These are phyloP conservation scores for Monopterus albus DNA, from an alignment of 2,113 vertebrate species.

Conservation along the genomic window DNA sequence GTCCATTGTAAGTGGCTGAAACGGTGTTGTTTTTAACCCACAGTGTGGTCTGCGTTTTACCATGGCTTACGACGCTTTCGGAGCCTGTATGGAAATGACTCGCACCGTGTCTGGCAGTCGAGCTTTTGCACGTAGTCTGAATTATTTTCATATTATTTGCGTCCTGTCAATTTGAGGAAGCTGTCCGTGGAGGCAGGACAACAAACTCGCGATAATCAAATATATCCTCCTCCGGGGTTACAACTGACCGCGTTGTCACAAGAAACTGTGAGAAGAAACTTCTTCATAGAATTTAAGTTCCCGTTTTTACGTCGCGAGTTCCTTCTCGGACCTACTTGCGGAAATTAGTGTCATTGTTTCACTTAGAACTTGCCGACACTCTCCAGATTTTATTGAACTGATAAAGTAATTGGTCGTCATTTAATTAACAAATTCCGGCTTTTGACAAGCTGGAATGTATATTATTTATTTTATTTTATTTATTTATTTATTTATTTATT, in stretches of 20 bases:
- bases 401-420: too few relatives aligned
- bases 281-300: too few relatives aligned
- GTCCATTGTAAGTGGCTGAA: neutral
- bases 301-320: too few relatives aligned
- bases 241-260: neutral
- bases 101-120: neutral
- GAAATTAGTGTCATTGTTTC: too few relatives aligned
- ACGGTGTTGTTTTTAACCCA: neutral
- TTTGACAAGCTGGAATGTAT: too few relatives aligned
- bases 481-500: too few relatives aligned
- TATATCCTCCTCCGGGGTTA: too few relatives aligned
- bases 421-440: too few relatives aligned
- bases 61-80: slow-evolving; percentile 21
- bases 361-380: too few relatives aligned
- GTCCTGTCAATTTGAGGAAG: slow-evolving; percentile 11
- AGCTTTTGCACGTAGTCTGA: neutral
- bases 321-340: too few relatives aligned
- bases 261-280: neutral
- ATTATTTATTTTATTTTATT: too few relatives aligned
- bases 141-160: slow-evolving; percentile 58
- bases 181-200: neutral
- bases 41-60: slow-evolving; percentile 31
- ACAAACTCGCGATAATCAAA: neutral
- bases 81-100: slow-evolving; percentile 47
- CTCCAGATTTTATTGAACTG: too few relatives aligned